phyloP scores from a whole-genome alignment of 30 jellyfish, hydroid and myxozoan genomes.

The Rhopilema esculentum region DNA sequence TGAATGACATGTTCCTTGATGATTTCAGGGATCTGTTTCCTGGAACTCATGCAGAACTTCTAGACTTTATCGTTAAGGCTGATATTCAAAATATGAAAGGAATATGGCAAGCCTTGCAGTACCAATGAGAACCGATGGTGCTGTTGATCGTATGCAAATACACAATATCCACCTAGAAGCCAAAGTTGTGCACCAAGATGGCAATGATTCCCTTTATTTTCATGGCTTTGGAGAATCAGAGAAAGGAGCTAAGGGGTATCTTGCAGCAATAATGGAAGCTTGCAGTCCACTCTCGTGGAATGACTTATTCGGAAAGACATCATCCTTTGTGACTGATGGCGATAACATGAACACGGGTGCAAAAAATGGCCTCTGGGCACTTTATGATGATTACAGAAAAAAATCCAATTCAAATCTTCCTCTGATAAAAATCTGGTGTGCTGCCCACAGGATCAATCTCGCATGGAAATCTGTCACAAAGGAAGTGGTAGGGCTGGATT shows the following conservation, averaged over 20 bases:
- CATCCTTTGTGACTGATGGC: conserved; percentile 56
- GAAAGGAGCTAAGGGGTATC: conserved; percentile 22
- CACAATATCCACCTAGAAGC: conserved; percentile 31
- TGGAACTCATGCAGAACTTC: conserved; percentile 45
- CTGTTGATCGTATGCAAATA: conserved; percentile 39
- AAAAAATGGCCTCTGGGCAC: conserved; percentile 53
- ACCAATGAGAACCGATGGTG: conserved; percentile 41
- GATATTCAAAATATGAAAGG: not conserved
- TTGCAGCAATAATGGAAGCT: conserved; percentile 45
- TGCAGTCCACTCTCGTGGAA: conserved; percentile 41
- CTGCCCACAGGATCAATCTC: conserved; percentile 48
- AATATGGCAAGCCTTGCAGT: conserved; percentile 9
- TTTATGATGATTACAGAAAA: conserved; percentile 25
- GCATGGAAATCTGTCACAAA: conserved; percentile 61
- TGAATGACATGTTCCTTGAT: not conserved
- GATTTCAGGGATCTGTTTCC: too few relatives aligned
- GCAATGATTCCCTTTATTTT: conserved; percentile 15
- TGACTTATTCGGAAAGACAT: not conserved
- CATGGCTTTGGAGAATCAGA: conserved; percentile 35
- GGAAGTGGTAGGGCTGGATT: conserved; percentile 14
- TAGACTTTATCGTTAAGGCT: conserved; percentile 13
- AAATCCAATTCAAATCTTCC: conserved; percentile 21
- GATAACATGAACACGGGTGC: conserved; percentile 49
- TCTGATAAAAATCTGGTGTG: conserved; percentile 53
- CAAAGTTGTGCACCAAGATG: conserved; percentile 43